Evolutionary conservation across 2,113 vertebrate genomes (phyloP), one percentile per base, ranked within the genome.

Genomic region (Lasiurus borealis): DNA sequence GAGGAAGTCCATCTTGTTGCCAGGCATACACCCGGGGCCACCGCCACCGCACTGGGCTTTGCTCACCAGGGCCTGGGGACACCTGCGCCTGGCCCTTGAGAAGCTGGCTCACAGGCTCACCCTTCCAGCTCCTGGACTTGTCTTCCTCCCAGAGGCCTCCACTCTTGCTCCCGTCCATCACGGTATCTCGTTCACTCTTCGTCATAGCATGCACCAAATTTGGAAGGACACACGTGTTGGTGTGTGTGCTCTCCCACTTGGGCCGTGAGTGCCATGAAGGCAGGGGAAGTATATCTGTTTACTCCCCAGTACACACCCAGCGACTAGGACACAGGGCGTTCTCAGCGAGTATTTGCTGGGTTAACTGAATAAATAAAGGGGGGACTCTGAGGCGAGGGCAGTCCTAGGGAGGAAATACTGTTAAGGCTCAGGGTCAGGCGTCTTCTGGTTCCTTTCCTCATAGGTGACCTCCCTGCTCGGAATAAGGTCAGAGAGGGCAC

Each of bases 401-500:
- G 69, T 13, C 3, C 29, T 48, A 40, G 27, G 72, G 57, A 75
- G 46, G 50, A 62, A 66, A 57, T 46, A 46, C 1, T 40, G 11
- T n/a, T n/a, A 29, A 69, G 13, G 44, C 23, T 8, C 27, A 66
- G 29, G 16, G 25, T 23, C 54, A 85, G 66, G 73, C 23, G 11
- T 44, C 72, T 94, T 72, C 54, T 29, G 18, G 36, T 13, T 54
- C 7, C 5, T 73, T 3, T 12, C 16, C 52, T 85, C 68, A 14
- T 34, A 34, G 18, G 34, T 64, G 46, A 40, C 36, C 75, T n/a
- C n/a, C 44, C 59, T 94, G 50, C 52, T 90, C 73, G 29, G 59
- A 59, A 88, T 73, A 69, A 85, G 21, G 77, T 62, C 73, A 85
- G 40, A 66, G 83, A 88, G 71, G 36, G 19, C 13, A 85, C 5